A percentile compares a stretch with the other conserved stretches of the same genome.
Conservation (phyloP, 1,140 invertebrate species). For the Episyrphus balteatus region DNA sequence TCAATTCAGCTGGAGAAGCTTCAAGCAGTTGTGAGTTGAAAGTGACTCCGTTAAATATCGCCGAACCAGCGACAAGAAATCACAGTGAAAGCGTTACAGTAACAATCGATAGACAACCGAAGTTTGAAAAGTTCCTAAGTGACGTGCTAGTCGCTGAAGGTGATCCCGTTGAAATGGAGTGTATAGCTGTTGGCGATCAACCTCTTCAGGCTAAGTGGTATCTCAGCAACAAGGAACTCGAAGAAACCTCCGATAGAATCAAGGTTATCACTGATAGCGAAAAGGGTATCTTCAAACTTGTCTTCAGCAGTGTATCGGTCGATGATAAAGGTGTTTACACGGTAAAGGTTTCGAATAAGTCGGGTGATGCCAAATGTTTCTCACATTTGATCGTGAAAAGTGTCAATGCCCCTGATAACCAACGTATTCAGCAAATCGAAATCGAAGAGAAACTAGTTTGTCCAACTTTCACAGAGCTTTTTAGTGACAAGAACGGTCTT, state of each 20-base stretch:
- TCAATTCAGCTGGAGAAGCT: conserved; percentile 68
- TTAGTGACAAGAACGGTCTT: conserved; percentile 64
- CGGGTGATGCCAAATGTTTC: conserved; percentile 71
- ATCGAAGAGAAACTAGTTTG: conserved; percentile 46
- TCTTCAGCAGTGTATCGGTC: conserved; percentile 43
- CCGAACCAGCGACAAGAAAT: conserved; percentile 23
- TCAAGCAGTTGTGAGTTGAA: conserved; percentile 59
- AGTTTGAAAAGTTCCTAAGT: conserved; percentile 57
- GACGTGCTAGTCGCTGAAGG: conserved; percentile 56
- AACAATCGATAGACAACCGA: conserved; percentile 43
- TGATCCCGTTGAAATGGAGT: conserved; percentile 60
- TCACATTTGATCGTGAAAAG: conserved; percentile 63
- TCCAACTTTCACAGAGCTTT: conserved; percentile 55
- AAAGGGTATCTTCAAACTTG: conserved; percentile 46
- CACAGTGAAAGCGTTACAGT: conserved; percentile 28
- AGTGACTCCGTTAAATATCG: conserved; percentile 33
- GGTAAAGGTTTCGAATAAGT: conserved; percentile 56
- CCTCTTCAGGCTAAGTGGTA: conserved; percentile 61
- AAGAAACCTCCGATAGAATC: conserved; percentile 37
- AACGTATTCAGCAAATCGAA: conserved; percentile 33
- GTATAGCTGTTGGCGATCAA: conserved; percentile 58
- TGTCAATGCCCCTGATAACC: conserved; percentile 30
- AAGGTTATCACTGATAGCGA: conserved; percentile 38
- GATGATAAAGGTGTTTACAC: conserved; percentile 67
- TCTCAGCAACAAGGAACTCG: conserved; percentile 54